Evolutionary conservation across 2,113 vertebrate species (phyloP).

Genomic region (Campylomormyrus tamandua): DNA sequence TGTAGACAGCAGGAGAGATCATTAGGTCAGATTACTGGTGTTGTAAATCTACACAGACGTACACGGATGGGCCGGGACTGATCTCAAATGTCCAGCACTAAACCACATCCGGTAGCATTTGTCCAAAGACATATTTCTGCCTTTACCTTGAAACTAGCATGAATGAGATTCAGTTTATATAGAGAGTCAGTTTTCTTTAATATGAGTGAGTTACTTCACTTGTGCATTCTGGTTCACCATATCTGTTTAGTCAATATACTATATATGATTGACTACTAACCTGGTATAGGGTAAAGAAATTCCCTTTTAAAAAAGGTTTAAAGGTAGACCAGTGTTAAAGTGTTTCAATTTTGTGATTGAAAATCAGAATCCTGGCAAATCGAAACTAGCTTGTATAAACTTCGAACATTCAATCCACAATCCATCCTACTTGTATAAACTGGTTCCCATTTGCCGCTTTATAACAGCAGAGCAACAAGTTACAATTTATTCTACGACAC

Average conservation of each 20-base stretch:
- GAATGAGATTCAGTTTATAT: neutral
- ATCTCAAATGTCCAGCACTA: neutral
- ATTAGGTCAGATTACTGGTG: slow-evolving; percentile 6
- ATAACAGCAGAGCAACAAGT: neutral
- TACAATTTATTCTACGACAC: neutral
- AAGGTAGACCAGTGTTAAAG: neutral
- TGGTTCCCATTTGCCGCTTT: neutral
- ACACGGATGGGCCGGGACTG: neutral
- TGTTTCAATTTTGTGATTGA: neutral
- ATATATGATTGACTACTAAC: neutral
- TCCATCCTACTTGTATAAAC: neutral
- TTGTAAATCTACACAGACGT: neutral
- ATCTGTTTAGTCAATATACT: neutral
- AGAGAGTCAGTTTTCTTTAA: neutral
- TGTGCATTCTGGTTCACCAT: neutral
- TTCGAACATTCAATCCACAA: neutral
- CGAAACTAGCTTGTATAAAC: neutral
- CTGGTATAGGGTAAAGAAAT: neutral
- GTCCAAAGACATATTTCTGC: neutral
- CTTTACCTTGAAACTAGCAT: neutral
- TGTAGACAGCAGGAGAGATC: slow-evolving; percentile 2
- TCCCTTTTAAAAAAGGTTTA: neutral
- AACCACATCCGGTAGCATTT: neutral
- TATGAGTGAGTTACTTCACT: neutral
- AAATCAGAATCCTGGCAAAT: neutral